These are phyloP conservation scores for Ischnura elegans DNA, from an alignment of 2,888 invertebrate species.

Conservation along the genomic window DNA sequence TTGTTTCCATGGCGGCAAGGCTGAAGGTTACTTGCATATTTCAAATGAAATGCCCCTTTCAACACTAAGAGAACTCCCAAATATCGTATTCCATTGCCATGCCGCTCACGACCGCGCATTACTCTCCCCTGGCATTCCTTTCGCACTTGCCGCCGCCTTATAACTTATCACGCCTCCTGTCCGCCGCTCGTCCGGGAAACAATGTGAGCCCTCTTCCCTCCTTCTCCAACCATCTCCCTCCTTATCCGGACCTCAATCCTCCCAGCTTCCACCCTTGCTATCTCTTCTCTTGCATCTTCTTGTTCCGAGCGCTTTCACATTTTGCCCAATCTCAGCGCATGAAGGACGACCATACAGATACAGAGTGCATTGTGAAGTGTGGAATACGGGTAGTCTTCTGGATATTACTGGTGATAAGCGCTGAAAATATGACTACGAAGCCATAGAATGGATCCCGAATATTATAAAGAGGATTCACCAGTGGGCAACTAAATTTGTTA, in stretches of 20 bases:
- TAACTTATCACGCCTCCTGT: slow-evolving; percentile 8
- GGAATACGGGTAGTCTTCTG: too few species aligned
- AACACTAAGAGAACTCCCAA: neutral
- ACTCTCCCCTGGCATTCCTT: neutral
- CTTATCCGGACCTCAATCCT: neutral
- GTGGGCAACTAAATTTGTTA: too few species aligned
- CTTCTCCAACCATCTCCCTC: neutral
- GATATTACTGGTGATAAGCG: too few species aligned
- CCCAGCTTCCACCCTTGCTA: neutral
- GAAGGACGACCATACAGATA: neutral
- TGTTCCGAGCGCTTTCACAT: neutral
- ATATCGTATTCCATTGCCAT: slow-evolving; percentile 33
- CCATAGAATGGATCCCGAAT: too few species aligned
- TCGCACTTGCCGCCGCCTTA: slow-evolving; percentile 13
- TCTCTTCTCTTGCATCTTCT: neutral
- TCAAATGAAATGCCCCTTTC: slow-evolving; percentile 7
- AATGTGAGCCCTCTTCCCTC: neutral
- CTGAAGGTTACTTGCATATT: neutral
- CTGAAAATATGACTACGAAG: too few species aligned
- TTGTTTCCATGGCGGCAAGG: neutral
- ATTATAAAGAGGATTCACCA: too few species aligned
- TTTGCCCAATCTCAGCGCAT: neutral
- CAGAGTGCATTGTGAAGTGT: neutral
- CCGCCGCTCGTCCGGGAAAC: slow-evolving; percentile 11
- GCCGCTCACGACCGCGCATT: neutral